phyloP scores from a whole-genome alignment of 2,888 invertebrate species.

The Abscondita cerata region DNA sequence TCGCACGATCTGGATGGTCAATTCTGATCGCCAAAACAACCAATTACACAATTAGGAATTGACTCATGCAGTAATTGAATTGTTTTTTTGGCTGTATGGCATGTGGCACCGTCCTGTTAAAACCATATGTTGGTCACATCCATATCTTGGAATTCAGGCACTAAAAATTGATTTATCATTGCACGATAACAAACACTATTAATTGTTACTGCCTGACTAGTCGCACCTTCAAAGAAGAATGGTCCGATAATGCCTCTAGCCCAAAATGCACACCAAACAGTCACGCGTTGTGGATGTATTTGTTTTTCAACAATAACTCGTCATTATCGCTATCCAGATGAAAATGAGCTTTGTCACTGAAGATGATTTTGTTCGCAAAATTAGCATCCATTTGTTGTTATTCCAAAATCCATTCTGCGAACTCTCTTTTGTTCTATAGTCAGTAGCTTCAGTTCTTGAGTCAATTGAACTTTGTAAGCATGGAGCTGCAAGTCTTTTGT shows the following conservation, averaged over 20 bases:
- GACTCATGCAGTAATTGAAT: conserved; percentile 15
- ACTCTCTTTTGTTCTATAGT: conserved; percentile 38
- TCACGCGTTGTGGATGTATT: conserved; percentile 9
- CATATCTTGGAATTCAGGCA: conserved; percentile 22
- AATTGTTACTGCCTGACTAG: conserved; percentile 30
- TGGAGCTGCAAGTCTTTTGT: conserved; percentile 40
- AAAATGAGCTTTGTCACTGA: conserved; percentile 39
- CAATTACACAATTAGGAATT: conserved; percentile 21
- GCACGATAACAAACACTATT: conserved; percentile 38
- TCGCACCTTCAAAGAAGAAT: conserved; percentile 38
- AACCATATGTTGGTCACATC: neutral
- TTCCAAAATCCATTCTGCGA: conserved; percentile 37
- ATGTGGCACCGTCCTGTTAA: neutral
- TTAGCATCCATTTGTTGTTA: conserved; percentile 35
- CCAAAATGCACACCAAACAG: conserved; percentile 17
- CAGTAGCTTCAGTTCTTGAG: conserved; percentile 43
- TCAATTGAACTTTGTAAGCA: conserved; percentile 37
- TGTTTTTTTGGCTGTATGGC: neutral
- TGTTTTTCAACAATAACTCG: conserved; percentile 10
- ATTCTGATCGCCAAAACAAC: conserved; percentile 12
- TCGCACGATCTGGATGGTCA: conserved; percentile 1
- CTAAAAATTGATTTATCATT: conserved; percentile 35
- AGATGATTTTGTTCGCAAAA: conserved; percentile 42
- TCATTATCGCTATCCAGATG: conserved; percentile 21
- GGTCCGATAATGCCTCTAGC: conserved; percentile 33